Base-by-base conservation (phyloP, 1,140 invertebrate species). In the Micrasema longulum region DNA sequence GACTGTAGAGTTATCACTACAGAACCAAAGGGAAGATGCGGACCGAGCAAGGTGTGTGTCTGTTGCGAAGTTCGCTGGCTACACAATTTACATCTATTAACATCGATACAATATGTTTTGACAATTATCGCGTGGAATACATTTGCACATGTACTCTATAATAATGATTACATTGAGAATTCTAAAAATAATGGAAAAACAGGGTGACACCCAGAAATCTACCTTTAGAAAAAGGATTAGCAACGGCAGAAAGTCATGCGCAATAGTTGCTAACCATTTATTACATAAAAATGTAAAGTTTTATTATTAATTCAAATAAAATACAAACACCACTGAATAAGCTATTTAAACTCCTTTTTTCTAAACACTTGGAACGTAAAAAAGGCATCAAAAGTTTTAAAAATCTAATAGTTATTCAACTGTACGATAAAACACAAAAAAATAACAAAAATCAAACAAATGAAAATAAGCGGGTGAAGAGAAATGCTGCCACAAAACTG, bases 101-200 rank as follows among this genome's bases (percentile, higher is more conserved):
- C 69, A 67, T 64, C 55, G 23, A 70, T 70, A 65, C 22, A 48
- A 74, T 38, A 57, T 31, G 26, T 35, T 70, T 70, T 66, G 22
- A 73, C 57, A 73, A 64, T 66, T 70, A 74, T 74, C 72, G 72
- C 68, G 36, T 70, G 63, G 70, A 70, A 66, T 38, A 55, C 67
- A 65, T 57, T 2, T 63, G 18, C 45, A 38, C 31, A 38, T 38
- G 50, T 12, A 6, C 65, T n/a, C n/a, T 36, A 64, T 14, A 47
- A 31, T 22, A 41, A 18, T n/a, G 22, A 47, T 47, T 68, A 63
- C 23, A 62, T 23, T 55, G 16, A 50, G 38, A 63, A 18, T 22
- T 64, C 62, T 64, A 18, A 20, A 31, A 50, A 14, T 11, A 10
- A 22, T 12, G 10, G 7, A 6, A 26, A 22, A 9, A 38, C 11